These are phyloP conservation scores for Pseudeuparius sepicola DNA, from an alignment of 2,888 invertebrate genomes.

Conservation along the genomic window DNA sequence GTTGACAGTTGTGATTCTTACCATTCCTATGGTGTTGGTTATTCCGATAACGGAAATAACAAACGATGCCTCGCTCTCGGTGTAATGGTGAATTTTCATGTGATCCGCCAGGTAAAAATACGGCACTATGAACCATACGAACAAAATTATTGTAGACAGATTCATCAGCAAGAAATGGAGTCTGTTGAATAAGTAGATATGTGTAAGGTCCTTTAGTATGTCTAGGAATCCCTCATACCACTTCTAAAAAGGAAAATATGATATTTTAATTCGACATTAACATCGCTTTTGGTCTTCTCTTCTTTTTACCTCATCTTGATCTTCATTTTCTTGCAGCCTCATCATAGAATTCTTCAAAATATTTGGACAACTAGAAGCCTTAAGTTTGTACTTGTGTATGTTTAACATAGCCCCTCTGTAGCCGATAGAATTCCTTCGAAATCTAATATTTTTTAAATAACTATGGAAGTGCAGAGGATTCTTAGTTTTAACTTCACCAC, in stretches of 20 bases:
- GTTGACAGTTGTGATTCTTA: no score
- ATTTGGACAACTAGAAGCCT: constrained; percentile 86
- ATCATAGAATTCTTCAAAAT: constrained; percentile 82
- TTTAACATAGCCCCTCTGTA: constrained; percentile 81
- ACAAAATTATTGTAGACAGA: constrained; percentile 77
- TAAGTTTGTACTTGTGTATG: constrained; percentile 67
- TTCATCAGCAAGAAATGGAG: constrained; percentile 71
- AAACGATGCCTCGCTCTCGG: constrained; percentile 63
- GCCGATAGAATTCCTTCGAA: constrained; percentile 73
- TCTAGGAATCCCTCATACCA: constrained; percentile 62
- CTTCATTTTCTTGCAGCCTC: constrained; percentile 63
- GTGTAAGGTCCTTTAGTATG: constrained; percentile 60
- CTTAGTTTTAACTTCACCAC: no score
- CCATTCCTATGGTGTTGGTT: constrained; percentile 85
- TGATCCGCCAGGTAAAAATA: constrained; percentile 89
- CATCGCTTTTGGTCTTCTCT: not conserved
- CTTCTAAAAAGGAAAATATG: constrained; percentile 45
- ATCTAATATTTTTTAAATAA: constrained; percentile 59
- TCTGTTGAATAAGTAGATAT: constrained; percentile 68
- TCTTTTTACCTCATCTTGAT: constrained; percentile 54
- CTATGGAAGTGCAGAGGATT: constrained; percentile 46
- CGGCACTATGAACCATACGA: constrained; percentile 90
- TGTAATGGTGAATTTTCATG: constrained; percentile 56
- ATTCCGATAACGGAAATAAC: constrained; percentile 80
- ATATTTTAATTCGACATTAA: not conserved